phyloP scores from a whole-genome alignment of 2,113 vertebrate genomes.

The Cairina moschata region DNA sequence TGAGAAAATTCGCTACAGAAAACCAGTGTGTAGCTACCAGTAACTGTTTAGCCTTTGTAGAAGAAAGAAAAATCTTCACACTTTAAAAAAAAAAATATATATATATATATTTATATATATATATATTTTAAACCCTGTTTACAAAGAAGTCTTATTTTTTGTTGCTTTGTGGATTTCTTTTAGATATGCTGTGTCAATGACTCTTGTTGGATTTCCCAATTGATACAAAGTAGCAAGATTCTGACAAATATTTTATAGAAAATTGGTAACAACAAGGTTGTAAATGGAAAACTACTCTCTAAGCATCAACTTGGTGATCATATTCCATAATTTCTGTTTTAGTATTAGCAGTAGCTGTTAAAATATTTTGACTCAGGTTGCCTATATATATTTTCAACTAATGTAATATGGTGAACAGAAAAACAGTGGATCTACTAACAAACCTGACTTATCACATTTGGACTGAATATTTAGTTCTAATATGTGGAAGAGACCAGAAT shows the following conservation, averaged over 20 bases:
- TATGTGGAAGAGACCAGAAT: not conserved
- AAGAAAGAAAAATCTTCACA: not conserved
- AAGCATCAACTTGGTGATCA: not conserved
- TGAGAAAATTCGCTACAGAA: not conserved
- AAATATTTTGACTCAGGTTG: not conserved
- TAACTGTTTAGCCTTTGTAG: not conserved
- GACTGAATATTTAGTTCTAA: not conserved
- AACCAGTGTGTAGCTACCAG: accelerated
- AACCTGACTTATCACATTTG: not conserved
- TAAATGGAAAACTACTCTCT: not conserved
- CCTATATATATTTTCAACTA: not conserved
- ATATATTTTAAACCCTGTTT: not conserved
- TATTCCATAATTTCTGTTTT: not conserved
- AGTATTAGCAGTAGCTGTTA: not conserved
- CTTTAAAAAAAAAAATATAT: not conserved
- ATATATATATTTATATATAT: too few species aligned
- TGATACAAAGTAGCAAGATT: not conserved
- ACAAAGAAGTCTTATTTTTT: not conserved
- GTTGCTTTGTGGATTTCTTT: not conserved
- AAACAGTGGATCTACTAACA: not conserved
- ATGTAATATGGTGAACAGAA: not conserved
- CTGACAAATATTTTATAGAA: not conserved
- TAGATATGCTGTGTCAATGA: not conserved
- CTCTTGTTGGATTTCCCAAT: not conserved
- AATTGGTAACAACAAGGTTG: not conserved